Evolutionary conservation across 2,888 invertebrate genomes (phyloP).

Genomic region (Drosophila kokeensis): DNA sequence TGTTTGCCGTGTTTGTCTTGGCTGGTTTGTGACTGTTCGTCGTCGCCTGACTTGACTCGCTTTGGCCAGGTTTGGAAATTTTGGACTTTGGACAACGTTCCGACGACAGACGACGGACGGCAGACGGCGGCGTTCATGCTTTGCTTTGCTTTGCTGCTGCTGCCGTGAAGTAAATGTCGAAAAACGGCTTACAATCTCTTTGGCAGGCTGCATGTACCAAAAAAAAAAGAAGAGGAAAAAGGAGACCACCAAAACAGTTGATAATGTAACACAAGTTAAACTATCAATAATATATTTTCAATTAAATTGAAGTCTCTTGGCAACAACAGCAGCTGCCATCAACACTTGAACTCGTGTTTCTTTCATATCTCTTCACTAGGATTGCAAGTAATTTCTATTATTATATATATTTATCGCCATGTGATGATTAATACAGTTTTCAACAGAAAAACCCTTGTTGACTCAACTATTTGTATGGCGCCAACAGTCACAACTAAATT

Average conservation of each 20-base stretch:
- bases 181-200: constrained; percentile 71
- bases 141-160: constrained; percentile 13
- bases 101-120: constrained; percentile 14
- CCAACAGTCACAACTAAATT: background rate
- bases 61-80: constrained; percentile 37
- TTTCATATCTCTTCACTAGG: background rate
- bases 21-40: constrained; percentile 65
- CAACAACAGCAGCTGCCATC: background rate
- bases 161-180: constrained; percentile 63
- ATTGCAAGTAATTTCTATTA: background rate
- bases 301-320: background rate
- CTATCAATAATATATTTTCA: constrained; percentile 16
- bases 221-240: constrained; percentile 3
- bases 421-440: too few relatives aligned
- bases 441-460: background rate
- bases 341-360: background rate
- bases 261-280: constrained; percentile 13
- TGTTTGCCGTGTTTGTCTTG: constrained; percentile 77
- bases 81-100: constrained; percentile 71
- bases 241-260: constrained; percentile 53
- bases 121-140: constrained; percentile 37
- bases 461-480: constrained; percentile 14
- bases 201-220: constrained; percentile 10
- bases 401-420: too few relatives aligned
- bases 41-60: constrained; percentile 21